Percentiles rank a stretch among this genome's conserved stretches.
Conservation (phyloP, 2,888 invertebrate species). For the Cheiracanthium punctorium region DNA sequence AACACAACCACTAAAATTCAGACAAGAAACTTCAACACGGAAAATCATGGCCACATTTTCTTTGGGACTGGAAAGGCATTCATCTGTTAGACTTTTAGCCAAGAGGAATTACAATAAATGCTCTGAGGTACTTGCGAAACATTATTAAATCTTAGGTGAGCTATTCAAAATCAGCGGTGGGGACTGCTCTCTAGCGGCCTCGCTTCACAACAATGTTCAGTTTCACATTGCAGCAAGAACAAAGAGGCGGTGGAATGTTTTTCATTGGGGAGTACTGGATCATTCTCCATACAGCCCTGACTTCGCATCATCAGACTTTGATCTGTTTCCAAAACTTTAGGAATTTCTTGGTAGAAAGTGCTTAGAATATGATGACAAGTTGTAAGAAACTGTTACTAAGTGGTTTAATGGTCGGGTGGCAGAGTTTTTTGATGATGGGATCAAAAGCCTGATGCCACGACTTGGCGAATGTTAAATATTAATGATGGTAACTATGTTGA, state of each 20-base stretch:
- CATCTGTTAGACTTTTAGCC: not conserved
- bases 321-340: not conserved
- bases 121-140: not conserved
- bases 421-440: not conserved
- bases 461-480: not conserved
- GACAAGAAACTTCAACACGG: not conserved
- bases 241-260: not conserved
- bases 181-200: not conserved
- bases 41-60: slow-evolving; percentile 8
- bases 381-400: not conserved
- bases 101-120: slow-evolving; percentile 19
- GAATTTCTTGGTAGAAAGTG: not conserved
- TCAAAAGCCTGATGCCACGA: not conserved
- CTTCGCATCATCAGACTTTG: not conserved
- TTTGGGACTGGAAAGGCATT: not conserved
- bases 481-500: not conserved
- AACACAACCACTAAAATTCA: not conserved
- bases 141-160: not conserved
- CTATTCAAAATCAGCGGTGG: not conserved
- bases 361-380: not conserved
- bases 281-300: slow-evolving; percentile 8
- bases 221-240: not conserved
- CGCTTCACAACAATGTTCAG: slow-evolving; percentile 6
- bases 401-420: not conserved
- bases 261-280: slow-evolving; percentile 9